Evolutionary conservation across 2,888 invertebrate species (phyloP), one percentile per base, ranked within the genome.

Genomic region (Acrobasis suavella): DNA sequence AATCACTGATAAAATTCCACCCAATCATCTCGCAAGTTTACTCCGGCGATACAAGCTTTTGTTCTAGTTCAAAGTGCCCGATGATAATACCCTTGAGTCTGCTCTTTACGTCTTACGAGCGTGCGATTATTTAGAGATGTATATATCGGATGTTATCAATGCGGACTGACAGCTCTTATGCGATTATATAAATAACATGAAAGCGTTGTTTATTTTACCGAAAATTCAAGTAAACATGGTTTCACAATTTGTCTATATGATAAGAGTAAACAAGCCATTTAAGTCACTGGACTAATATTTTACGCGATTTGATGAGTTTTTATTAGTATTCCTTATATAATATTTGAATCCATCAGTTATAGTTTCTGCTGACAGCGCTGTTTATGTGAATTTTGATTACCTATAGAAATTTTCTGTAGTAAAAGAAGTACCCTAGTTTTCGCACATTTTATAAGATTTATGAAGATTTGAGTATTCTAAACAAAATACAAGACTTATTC

Each of bases 1-100:
- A 77, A 79, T 75, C 69, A 67, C n/a, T 61, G 65, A 66, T 68
- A 66, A 67, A 70, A 70, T 65, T 37, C 55, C 55, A 65, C 60
- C 66, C 64, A 56, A 52, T 64, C 65, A 64, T 65, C 60, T 37
- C 62, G 69, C 65, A 66, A 65, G 66, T 73, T 71, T 72, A 73
- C 68, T 58, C 63, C 64, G 65, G 65, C 65, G 58, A 63, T 50
- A 67, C 63, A 64, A 63, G 65, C 68, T 69, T 68, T 72, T 71
- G 64, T 71, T 69, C 64, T 62, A 60, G 69, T 71, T 70, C 69
- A 70, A 71, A 72, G 54, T 61, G 42, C 32, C 17, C 32, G 49
- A 38, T 49, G 55, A 61, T 61, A 54, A 39, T 61, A 61, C 14
- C n/a, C 52, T 46, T 32, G 12, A 17, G 37, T 17, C 39, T 39